Percentiles rank a stretch among this genome's conserved stretches.
These are phyloP conservation scores for Pseudomyrmex pallidus DNA, from an alignment of 1,140 invertebrate genomes.

Conservation along the genomic window DNA sequence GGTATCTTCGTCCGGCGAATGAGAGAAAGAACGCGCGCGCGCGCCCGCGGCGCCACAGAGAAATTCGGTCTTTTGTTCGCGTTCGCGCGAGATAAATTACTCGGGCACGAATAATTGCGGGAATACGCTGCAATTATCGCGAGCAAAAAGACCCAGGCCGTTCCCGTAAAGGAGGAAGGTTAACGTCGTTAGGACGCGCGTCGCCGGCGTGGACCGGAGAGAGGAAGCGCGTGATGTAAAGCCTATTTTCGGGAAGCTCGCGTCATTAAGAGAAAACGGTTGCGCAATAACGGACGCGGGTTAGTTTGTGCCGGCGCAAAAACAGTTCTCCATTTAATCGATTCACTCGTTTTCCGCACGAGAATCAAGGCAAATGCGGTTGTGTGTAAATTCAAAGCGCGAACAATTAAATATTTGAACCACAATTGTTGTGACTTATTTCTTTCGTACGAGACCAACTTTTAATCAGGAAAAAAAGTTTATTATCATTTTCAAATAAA, in stretches of 20 bases:
- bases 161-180: constrained; percentile 33
- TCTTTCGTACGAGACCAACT: too few relatives aligned
- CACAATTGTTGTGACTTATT: not conserved
- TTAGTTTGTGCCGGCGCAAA: constrained; percentile 3
- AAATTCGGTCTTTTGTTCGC: constrained; percentile 53
- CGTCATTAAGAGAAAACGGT: constrained; percentile 52
- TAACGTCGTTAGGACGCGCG: constrained; percentile 42
- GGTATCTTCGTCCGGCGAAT: constrained; percentile 10
- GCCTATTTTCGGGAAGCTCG: constrained; percentile 45
- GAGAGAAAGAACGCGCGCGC: constrained; percentile 7
- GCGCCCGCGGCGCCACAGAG: constrained; percentile 31
- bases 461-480: too few relatives aligned
- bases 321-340: constrained; percentile 23
- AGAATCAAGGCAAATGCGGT: not conserved
- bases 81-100: constrained; percentile 36
- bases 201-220: not conserved
- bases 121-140: constrained; percentile 56
- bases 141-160: constrained; percentile 31
- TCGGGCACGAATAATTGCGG: constrained; percentile 56
- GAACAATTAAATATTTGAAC: constrained; percentile 2
- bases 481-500: too few relatives aligned
- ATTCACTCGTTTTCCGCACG: not conserved
- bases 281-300: not conserved
- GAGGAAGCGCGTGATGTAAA: constrained; percentile 55
- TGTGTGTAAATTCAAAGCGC: constrained; percentile 19